phyloP scores from a whole-genome alignment of 2,888 invertebrate species.

The Diploptera punctata region DNA sequence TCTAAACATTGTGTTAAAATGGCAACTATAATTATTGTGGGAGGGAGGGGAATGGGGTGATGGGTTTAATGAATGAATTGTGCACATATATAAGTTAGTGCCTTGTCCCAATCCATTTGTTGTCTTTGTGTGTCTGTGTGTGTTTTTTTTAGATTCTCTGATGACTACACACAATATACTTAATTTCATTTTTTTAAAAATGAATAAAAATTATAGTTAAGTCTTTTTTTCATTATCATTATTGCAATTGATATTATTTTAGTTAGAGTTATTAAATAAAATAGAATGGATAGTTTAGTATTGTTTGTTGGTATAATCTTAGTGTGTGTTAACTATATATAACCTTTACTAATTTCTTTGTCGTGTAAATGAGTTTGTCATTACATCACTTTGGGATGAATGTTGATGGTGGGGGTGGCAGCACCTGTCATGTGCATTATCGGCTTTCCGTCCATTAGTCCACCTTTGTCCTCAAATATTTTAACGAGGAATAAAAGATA shows the following conservation, averaged over 20 bases:
- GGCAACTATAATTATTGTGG: slow-evolving; percentile 12
- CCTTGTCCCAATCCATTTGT: slow-evolving; percentile 3
- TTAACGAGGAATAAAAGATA: too few relatives aligned
- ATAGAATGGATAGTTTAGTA: slow-evolving; percentile 15
- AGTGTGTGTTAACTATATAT: not conserved
- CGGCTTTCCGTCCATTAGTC: slow-evolving; percentile 4
- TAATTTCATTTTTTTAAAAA: slow-evolving; percentile 6
- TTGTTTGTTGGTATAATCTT: slow-evolving; percentile 12
- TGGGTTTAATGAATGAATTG: not conserved
- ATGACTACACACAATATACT: not conserved
- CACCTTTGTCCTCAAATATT: not conserved
- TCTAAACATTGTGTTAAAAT: not conserved
- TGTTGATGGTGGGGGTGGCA: not conserved
- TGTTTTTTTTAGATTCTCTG: not conserved
- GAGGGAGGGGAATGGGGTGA: not conserved
- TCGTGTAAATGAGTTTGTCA: slow-evolving; percentile 5
- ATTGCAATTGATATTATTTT: slow-evolving; percentile 17
- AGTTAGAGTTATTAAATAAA: slow-evolving; percentile 5
- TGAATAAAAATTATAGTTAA: not conserved
- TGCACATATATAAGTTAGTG: not conserved
- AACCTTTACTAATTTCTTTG: slow-evolving; percentile 2
- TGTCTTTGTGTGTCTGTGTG: not conserved
- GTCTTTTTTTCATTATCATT: not conserved
- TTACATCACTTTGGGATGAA: not conserved
- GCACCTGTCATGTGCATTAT: slow-evolving; percentile 1